Evolutionary conservation across 2,797 vertebrate genomes (phyloP).

Genomic region (Etheostoma perlongum): DNA sequence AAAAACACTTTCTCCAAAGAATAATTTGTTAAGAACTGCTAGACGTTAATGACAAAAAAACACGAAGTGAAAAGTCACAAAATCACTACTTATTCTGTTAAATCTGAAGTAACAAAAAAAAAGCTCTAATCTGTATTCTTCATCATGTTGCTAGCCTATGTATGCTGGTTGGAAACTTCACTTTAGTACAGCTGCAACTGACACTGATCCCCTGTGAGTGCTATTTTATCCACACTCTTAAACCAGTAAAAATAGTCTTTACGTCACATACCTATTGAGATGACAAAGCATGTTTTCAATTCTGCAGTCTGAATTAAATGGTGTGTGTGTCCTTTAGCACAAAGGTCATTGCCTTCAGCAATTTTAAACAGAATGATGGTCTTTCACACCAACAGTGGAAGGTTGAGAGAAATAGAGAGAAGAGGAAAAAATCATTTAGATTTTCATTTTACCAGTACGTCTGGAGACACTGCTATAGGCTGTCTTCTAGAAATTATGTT

Average conservation of each 20-base stretch:
- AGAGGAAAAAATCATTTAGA: neutral
- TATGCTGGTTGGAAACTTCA: no score
- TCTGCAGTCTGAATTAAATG: no score
- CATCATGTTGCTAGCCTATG: no score
- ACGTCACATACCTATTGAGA: neutral
- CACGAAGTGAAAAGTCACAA: no score
- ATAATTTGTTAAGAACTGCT: neutral
- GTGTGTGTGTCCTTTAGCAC: no score
- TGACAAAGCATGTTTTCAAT: neutral
- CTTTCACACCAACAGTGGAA: no score
- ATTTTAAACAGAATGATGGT: neutral
- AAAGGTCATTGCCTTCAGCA: neutral
- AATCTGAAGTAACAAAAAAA: no score
- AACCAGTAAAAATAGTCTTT: neutral
- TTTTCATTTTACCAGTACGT: neutral
- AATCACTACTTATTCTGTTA: no score
- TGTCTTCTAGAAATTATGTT: neutral
- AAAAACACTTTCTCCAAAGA: neutral
- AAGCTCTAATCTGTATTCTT: no score
- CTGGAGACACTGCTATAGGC: neutral
- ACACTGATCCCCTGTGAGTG: neutral
- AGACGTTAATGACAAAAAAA: no score
- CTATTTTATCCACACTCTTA: slow-evolving; percentile 1
- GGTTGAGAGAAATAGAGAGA: no score
- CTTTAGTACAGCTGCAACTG: no score